Evolutionary conservation across 2,888 invertebrate species (phyloP), one percentile per base, ranked within the genome.

Genomic region (Luffia ferchaultella): DNA sequence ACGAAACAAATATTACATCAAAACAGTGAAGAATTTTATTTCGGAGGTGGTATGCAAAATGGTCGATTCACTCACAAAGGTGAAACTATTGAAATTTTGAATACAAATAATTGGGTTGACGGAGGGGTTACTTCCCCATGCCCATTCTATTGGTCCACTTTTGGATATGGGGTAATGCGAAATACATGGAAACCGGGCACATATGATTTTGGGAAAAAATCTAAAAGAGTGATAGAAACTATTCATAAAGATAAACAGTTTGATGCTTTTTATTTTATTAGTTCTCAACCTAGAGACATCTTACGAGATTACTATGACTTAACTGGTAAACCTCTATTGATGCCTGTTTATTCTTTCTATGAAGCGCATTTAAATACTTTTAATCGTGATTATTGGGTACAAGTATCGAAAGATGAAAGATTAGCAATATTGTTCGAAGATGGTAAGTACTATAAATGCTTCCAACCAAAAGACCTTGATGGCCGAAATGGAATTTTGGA

Each of bases 41-140:
- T 72, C 51, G 82, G 82, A 18, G 82, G 82, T 18, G 82, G 82
- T 20, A 82, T 80, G 80, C 82, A 82, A 55, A 82, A 82, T 55
- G 82, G 82, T 2, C 67, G 74, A 57, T 83, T 80, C 51, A 65
- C 70, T 16, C 82, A 82, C 54, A 82, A 82, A 64, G 73, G 73
- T 30, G 60, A 74, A 61, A 52, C 60, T 12, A 80, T 82, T 56
- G 50, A 67, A 16, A 77, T 83, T 48, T 59, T 64, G 1, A 82
- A 82, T 51, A 70, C 70, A 2, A 79, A 79, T 54, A 66, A 68
- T 48, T 58, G 59, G 2, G 74, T 77, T 52, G 74, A 78, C 52
- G 76, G 75, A 7, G 79, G 75, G 1, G 78, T 82, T 0, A 63
- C 80, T 1, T 83, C 82, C 1, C 80, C 82, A 1, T 73, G 68